These are phyloP conservation scores for Perdita meconis DNA, from an alignment of 2,888 invertebrate species.

Conservation along the genomic window DNA sequence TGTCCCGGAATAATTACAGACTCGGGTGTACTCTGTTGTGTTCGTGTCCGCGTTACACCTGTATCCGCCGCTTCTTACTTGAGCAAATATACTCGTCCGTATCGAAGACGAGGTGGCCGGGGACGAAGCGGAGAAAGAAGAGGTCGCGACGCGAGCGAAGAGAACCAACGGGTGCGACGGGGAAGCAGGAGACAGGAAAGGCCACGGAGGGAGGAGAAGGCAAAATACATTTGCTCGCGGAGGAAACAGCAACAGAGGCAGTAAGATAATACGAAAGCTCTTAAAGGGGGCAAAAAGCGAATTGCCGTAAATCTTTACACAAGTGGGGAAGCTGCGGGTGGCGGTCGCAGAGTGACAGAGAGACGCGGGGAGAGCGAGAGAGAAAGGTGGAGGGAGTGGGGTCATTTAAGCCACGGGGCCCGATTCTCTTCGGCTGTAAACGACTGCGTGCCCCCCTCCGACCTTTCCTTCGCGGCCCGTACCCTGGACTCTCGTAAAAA, in stretches of 20 bases:
- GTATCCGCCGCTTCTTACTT: conserved; percentile 68
- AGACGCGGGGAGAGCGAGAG: conserved; percentile 58
- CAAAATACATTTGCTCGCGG: conserved; percentile 59
- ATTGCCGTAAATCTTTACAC: conserved; percentile 71
- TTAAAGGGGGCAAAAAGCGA: conserved; percentile 71
- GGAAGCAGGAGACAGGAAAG: neutral
- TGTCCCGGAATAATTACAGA: conserved; percentile 67
- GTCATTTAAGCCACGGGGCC: conserved; percentile 74
- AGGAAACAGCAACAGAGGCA: conserved; percentile 64
- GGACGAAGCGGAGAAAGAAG: conserved; percentile 9
- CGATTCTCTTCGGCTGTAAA: conserved; percentile 77
- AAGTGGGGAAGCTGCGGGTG: conserved; percentile 59
- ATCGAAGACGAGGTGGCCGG: conserved; percentile 48
- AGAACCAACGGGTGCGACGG: conserved; percentile 2
- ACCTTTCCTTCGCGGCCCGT: conserved; percentile 15
- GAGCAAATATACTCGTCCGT: conserved; percentile 71
- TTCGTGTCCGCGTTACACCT: conserved; percentile 68
- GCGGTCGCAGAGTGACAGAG: conserved; percentile 28
- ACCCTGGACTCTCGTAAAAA: conserved; percentile 70
- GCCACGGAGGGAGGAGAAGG: conserved; percentile 18
- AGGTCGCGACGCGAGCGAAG: neutral
- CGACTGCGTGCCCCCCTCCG: conserved; percentile 57
- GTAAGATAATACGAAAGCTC: conserved; percentile 72
- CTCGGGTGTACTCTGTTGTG: conserved; percentile 65
- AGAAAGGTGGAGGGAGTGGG: conserved; percentile 41